Base-by-base conservation (phyloP, 2,113 vertebrate species). In the Pterocles burchelli region DNA sequence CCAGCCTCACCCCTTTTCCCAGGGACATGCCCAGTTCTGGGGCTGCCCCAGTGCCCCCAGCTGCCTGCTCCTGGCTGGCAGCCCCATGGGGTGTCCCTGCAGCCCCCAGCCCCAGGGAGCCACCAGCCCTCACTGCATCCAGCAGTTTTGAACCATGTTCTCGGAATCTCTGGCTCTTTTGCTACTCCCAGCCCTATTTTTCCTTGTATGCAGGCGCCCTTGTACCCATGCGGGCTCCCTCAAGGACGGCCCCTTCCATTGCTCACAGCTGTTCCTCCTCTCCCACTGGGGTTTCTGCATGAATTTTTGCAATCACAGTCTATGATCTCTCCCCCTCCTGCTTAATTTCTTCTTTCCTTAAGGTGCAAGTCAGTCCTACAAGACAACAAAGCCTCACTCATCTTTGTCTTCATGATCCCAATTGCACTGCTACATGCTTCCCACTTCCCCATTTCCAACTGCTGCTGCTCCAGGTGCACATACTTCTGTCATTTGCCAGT, bases 171-270 rank as follows among this genome's bases (percentile, higher is more conserved):
- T 26, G 59, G 3, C 5, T 54, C 43, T 62, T 62, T 63, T 71
- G 41, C 36, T 78, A 6, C 46, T 88, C 28, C 31, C 75, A 72
- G 19, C 3, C n/a, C 58, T 21, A 3, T 4, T 29, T 26, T 45
- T 25, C 21, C 24, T 11, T 13, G 33, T 31, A 61, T 0, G 0
- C 1, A 2, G 13, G 24, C 3, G 4, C 28, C 45, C 19, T 59
- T 22, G 41, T 41, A 41, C 41, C 41, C 41, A 41, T 41, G 41
- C 41, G 11, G 9, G 24, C 28, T 73, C 26, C 48, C 41, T 5
- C 34, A 49, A n/a, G 13, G 36, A 28, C 54, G 51, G 43, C 4
- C 20, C 45, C 31, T 68, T 70, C 36, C 22, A 20, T 1, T 55
- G 51, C 46, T 80, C 63, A 31, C 45, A 38, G 51, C 31, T n/a